phyloP scores from a whole-genome alignment of 2,888 invertebrate genomes.

The Megastigmus dorsalis region DNA sequence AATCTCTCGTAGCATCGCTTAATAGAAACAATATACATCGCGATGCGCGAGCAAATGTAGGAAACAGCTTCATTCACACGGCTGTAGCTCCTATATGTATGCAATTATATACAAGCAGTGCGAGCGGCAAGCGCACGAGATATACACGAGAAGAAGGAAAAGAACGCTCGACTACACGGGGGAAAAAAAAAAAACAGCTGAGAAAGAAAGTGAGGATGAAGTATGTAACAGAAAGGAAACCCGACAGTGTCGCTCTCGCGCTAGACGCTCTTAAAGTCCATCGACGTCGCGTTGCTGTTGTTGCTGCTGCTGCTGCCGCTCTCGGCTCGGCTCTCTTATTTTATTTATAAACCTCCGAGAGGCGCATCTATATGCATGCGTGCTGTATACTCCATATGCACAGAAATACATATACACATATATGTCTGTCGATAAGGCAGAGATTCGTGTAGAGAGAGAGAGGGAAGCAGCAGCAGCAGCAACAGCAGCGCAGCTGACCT shows the following conservation, averaged over 20 bases:
- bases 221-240: too few species aligned
- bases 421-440: constrained; percentile 33
- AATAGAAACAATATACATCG: too few species aligned
- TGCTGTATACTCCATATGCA: neutral
- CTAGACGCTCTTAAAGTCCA: constrained; percentile 7
- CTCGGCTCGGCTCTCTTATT: constrained; percentile 40
- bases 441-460: too few species aligned
- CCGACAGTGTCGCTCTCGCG: neutral
- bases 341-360: constrained; percentile 32
- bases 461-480: neutral
- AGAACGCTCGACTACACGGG: neutral
- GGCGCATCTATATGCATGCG: neutral
- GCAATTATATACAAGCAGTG: neutral
- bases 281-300: too few species aligned
- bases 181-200: neutral
- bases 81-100: neutral
- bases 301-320: too few species aligned
- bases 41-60: too few species aligned
- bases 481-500: too few species aligned
- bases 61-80: neutral
- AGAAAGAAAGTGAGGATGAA: neutral
- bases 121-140: neutral
- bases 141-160: neutral
- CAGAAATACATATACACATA: too few species aligned
- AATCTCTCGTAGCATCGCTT: too few species aligned